Evolutionary conservation across 2,888 invertebrate genomes (phyloP).

Genomic region (Machimus atricapillus): DNA sequence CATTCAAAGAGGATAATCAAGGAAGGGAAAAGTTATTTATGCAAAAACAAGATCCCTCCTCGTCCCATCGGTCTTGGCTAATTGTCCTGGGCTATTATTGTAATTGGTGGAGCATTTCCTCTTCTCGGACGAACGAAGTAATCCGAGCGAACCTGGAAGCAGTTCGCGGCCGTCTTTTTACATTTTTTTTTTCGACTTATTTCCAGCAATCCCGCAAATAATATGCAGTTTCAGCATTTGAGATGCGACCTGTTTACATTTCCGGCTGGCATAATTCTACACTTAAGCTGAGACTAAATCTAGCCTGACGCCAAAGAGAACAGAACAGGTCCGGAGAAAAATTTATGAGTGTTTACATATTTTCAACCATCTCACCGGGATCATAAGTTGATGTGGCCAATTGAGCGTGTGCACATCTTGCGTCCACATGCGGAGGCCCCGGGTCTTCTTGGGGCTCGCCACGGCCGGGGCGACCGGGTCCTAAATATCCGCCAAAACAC

Average conservation of each 20-base stretch:
- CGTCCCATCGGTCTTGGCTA: not conserved
- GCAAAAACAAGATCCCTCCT: not conserved
- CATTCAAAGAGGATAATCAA: not conserved
- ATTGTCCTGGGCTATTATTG: not conserved
- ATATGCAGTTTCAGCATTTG: conserved; percentile 23
- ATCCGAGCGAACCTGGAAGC: not conserved
- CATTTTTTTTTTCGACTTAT: not conserved
- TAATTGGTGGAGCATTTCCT: not conserved
- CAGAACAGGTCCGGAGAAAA: conserved; percentile 28
- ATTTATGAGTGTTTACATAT: conserved; percentile 37
- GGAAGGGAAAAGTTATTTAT: not conserved
- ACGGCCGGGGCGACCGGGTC: not conserved
- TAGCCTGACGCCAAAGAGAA: conserved; percentile 32
- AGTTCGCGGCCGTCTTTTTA: no score
- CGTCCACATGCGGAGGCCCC: conserved; percentile 1
- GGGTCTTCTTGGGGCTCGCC: not conserved
- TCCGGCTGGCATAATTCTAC: conserved; percentile 37
- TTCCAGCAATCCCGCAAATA: conserved; percentile 27
- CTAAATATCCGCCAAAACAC: conserved; percentile 14
- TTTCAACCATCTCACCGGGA: conserved; percentile 24
- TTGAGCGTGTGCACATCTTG: conserved; percentile 33
- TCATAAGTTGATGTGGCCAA: conserved; percentile 30
- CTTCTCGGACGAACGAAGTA: not conserved
- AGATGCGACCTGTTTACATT: conserved; percentile 34
- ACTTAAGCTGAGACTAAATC: conserved; percentile 39